Evolutionary conservation across 1,140 invertebrate species (phyloP).

Genomic region (Macrobrachium nipponense): DNA sequence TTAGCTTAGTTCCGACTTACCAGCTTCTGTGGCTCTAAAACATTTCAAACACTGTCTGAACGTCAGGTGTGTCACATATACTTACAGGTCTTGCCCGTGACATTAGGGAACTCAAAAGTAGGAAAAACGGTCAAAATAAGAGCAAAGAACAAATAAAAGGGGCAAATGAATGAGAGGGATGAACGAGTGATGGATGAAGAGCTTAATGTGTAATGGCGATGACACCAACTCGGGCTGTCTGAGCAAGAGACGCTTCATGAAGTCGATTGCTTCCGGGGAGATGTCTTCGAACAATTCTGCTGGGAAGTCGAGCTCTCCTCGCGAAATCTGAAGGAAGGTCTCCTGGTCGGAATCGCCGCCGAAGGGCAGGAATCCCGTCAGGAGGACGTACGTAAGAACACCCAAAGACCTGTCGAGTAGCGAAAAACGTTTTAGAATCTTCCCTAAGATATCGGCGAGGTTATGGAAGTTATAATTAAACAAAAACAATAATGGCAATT

Average conservation of each 20-base stretch:
- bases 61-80: no score
- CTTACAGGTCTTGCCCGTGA: no score
- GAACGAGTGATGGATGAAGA: no score
- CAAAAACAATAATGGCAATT: no score
- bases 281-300: slow-evolving; percentile 88
- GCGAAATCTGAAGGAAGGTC: slow-evolving; percentile 73
- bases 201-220: no score
- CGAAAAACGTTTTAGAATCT: no score
- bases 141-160: no score
- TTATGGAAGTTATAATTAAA: not conserved
- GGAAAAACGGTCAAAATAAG: slow-evolving; percentile 14
- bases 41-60: no score
- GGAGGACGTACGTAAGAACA: slow-evolving; percentile 81
- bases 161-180: not conserved
- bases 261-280: slow-evolving; percentile 83
- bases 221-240: slow-evolving; percentile 75
- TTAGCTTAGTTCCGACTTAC: no score
- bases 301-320: slow-evolving; percentile 83
- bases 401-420: slow-evolving; percentile 75
- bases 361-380: slow-evolving; percentile 83
- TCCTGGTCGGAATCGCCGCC: slow-evolving; percentile 82
- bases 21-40: no score
- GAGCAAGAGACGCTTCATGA: slow-evolving; percentile 77
- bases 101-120: not conserved
- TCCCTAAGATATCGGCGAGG: not conserved